phyloP scores from a whole-genome alignment of 2,113 vertebrate species.

The Machaerirhynchus nigripectus region DNA sequence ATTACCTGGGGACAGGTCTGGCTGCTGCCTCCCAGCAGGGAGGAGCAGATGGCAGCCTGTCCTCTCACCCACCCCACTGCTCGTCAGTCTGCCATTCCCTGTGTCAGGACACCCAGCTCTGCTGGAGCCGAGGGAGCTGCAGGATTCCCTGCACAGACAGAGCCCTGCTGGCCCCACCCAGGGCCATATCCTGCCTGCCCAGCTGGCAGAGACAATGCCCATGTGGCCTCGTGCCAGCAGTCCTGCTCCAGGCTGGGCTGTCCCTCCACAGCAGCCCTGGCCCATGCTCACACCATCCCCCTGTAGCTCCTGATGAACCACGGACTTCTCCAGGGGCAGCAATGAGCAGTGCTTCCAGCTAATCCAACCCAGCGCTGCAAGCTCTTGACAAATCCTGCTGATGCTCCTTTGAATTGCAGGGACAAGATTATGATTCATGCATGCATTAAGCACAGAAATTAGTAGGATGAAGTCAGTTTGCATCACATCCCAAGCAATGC shows the following conservation, averaged over 20 bases:
- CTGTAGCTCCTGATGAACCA: background rate
- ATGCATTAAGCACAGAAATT: background rate
- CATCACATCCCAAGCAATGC: background rate
- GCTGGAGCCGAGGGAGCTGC: background rate
- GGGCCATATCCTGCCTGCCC: rapidly evolving
- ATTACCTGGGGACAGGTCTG: background rate
- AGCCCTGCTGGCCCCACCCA: background rate
- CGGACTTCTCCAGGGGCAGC: background rate
- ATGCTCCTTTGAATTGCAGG: background rate
- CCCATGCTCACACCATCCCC: background rate
- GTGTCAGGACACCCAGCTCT: background rate
- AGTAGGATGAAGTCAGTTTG: background rate
- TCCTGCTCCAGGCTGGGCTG: background rate
- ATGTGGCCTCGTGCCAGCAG: rapidly evolving
- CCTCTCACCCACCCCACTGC: background rate
- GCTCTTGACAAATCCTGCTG: background rate
- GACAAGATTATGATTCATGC: background rate
- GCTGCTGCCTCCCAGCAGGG: background rate
- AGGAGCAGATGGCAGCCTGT: background rate
- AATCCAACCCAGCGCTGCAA: background rate
- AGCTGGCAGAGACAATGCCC: rapidly evolving
- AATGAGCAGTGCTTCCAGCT: background rate
- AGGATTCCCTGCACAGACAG: background rate
- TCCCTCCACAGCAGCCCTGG: background rate
- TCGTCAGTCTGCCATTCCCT: rapidly evolving